Conservation (phyloP, 2,888 invertebrate species). For the Rotaria sp. region DNA sequence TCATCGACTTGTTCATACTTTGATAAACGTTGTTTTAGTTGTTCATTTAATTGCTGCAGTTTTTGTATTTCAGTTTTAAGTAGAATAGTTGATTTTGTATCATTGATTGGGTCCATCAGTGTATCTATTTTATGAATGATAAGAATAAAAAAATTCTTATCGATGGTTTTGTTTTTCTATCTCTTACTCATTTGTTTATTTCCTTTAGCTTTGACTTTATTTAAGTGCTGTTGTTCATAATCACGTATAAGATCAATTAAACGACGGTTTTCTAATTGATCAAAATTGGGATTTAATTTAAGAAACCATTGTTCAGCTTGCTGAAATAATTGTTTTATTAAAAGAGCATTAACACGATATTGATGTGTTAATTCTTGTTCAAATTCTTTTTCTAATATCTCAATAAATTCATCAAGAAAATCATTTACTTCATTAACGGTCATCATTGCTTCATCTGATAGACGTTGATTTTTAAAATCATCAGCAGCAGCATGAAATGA, state of each 20-base stretch:
- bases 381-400: constrained; percentile 44
- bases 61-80: constrained; percentile 26
- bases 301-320: constrained; percentile 62
- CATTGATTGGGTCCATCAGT: not conserved
- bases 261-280: constrained; percentile 59
- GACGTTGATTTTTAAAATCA: constrained; percentile 56
- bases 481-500: constrained; percentile 59
- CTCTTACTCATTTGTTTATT: not conserved
- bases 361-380: constrained; percentile 60
- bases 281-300: constrained; percentile 59
- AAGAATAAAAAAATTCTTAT: not conserved
- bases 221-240: not conserved
- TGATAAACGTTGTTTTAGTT: not conserved
- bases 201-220: not conserved
- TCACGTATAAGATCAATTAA: not conserved
- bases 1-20: constrained; percentile 6
- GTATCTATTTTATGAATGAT: not conserved
- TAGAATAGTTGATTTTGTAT: not conserved
- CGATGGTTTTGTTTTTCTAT: no score
- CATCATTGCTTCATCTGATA: constrained; percentile 59
- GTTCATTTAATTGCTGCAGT: not conserved
- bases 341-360: constrained; percentile 59
- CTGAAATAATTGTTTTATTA: constrained; percentile 59
- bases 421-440: constrained; percentile 60
- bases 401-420: constrained; percentile 56